Evolutionary conservation across 2,797 vertebrate species (phyloP).

Genomic region (Gymnopithys bicolor): DNA sequence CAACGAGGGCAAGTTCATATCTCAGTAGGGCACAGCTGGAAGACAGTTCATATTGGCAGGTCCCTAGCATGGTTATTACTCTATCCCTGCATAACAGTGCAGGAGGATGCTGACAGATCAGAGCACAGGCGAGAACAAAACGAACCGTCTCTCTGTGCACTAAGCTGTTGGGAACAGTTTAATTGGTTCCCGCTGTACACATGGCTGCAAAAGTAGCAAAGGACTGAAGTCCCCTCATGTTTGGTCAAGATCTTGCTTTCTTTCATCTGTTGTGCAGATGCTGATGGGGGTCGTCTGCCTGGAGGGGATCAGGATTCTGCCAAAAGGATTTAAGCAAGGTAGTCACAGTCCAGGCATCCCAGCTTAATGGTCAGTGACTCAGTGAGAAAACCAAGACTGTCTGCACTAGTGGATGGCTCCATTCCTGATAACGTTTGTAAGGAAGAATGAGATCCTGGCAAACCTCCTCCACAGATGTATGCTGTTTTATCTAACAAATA

Average conservation of each 20-base stretch:
- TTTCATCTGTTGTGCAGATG: conserved; percentile 66
- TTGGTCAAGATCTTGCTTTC: conserved; percentile 52
- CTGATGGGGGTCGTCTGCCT: conserved; percentile 30
- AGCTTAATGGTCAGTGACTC: conserved; percentile 45
- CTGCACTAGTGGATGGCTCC: background rate
- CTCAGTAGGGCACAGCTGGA: conserved; percentile 65
- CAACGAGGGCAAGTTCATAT: conserved; percentile 55
- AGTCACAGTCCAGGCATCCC: conserved; percentile 45
- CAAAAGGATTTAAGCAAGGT: conserved; percentile 50
- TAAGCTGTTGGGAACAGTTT: conserved; percentile 62
- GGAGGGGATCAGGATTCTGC: conserved; percentile 48
- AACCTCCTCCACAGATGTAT: background rate
- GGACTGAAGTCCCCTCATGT: background rate
- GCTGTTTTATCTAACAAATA: background rate
- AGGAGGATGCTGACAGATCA: conserved; percentile 62
- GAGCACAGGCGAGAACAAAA: conserved; percentile 42
- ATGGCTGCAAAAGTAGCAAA: conserved; percentile 58
- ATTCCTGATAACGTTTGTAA: background rate
- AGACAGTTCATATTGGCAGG: conserved; percentile 55
- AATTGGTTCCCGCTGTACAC: conserved; percentile 63
- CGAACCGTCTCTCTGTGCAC: conserved; percentile 43
- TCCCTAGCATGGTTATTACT: conserved; percentile 39
- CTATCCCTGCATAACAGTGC: background rate
- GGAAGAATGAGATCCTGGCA: background rate
- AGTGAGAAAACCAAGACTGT: conserved; percentile 35